Base-by-base conservation (phyloP, 2,797 vertebrate genomes). In the Tragelaphus oryx region DNA sequence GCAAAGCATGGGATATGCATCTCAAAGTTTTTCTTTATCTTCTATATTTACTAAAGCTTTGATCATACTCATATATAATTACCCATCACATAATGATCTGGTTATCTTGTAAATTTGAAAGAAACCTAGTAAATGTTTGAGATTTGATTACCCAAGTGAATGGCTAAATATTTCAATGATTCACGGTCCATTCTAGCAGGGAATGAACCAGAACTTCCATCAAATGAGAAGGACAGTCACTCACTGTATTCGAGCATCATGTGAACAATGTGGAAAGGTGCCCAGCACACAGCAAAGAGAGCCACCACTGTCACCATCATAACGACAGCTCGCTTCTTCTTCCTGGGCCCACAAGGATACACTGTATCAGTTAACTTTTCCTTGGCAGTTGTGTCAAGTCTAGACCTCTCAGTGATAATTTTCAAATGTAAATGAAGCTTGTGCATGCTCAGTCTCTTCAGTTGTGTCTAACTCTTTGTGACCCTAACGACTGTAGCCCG, bases 171-270 rank as follows among this genome's bases (percentile, higher is more conserved):
- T 59, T 30, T 68, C 22, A 30, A 13, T 4, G 30, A 62, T 50
- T 84, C 59, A 4, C 1, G 18, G 26, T 57, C 30, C 83, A 9
- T 44, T 52, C 5, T 33, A 48, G 6, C 48, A 60, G 33, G 30
- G 82, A 96, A 75, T 30, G 0, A 54, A 18, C 52, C 7, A 3
- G 2, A 4, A 41, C 3, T 1, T 33, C 3, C 22, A 5, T 20
- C 41, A 4, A 80, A 24, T 12, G 91, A 59, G 46, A 44, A 28
- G 0, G 12, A 28, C 48, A 95, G 75, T 37, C 87, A 98, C 98
- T 98, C 96, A 99, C 98, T 98, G 96, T 98, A 99, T 95, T 99
- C 98, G 41, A 96, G 96, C 98, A 98, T 98, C 98, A 98, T 99
- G 90, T 99, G 98, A 91, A 98, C 95, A 3, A 98, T 57, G 0